Evolutionary conservation across 2,888 invertebrate genomes (phyloP).

Genomic region (Rhagonycha fulva): DNA sequence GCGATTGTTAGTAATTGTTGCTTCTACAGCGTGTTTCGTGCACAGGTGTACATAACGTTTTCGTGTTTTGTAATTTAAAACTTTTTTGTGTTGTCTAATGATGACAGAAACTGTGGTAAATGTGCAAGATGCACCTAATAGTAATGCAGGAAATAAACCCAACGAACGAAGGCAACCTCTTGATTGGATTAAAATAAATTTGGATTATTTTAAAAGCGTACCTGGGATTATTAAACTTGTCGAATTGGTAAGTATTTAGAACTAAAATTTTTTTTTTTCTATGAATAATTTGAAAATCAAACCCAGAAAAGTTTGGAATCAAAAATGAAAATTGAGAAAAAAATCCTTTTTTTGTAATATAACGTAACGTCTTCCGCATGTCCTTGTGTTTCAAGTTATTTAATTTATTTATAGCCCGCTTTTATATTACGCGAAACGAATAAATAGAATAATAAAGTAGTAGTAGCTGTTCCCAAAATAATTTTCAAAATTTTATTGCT

Average conservation of each 20-base stretch:
- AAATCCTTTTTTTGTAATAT: neutral
- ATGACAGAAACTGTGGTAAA: conserved; percentile 86
- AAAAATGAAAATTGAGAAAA: neutral
- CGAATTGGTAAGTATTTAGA: conserved; percentile 71
- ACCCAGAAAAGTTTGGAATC: neutral
- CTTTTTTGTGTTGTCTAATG: conserved; percentile 54
- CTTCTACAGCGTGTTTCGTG: conserved; percentile 8
- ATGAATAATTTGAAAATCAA: neutral
- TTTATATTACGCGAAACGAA: neutral
- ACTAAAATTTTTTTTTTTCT: neutral
- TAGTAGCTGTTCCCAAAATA: neutral
- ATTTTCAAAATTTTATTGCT: neutral
- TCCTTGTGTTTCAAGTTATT: neutral
- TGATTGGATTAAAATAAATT: conserved; percentile 75
- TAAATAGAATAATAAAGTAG: neutral
- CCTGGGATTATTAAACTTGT: conserved; percentile 82
- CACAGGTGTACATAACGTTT: conserved; percentile 24
- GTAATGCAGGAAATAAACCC: conserved; percentile 51
- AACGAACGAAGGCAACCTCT: conserved; percentile 54
- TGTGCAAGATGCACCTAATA: conserved; percentile 70
- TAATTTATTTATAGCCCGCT: neutral
- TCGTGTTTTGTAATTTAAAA: conserved; percentile 1
- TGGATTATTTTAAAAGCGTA: conserved; percentile 78
- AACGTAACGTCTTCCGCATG: conserved; percentile 3
- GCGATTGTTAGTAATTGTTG: conserved; percentile 16